Conservation (phyloP, 2,888 invertebrate species). For the Sminthurinus aureus region DNA sequence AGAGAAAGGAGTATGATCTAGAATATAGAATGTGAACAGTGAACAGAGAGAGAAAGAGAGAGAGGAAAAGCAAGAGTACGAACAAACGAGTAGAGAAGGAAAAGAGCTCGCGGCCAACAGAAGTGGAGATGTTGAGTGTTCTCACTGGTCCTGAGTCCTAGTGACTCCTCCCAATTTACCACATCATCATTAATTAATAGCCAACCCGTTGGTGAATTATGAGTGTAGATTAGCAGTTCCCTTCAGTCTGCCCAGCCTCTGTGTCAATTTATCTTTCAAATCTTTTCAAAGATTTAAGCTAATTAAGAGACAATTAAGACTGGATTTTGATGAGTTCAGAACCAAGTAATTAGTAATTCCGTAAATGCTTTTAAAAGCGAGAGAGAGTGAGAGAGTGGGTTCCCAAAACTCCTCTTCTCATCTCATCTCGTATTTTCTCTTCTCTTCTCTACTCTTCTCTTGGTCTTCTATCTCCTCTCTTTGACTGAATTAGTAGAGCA, state of each 20-base stretch:
- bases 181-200: slow-evolving; percentile 45
- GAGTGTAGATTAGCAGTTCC: slow-evolving; percentile 44
- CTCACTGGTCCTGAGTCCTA: not conserved
- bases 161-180: slow-evolving; percentile 39
- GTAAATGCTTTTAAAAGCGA: slow-evolving; percentile 52
- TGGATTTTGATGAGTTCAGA: slow-evolving; percentile 60
- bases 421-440: not conserved
- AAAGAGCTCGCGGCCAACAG: slow-evolving; percentile 36
- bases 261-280: slow-evolving; percentile 59
- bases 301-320: slow-evolving; percentile 60
- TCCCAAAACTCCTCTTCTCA: slow-evolving; percentile 23
- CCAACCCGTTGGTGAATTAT: slow-evolving; percentile 47
- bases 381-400: not conserved
- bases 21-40: too few relatives aligned
- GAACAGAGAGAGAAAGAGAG: not conserved
- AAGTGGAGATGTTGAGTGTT: slow-evolving; percentile 12
- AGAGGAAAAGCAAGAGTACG: not conserved
- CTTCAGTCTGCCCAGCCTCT: slow-evolving; percentile 46
- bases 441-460: too few relatives aligned
- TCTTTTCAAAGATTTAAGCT: slow-evolving; percentile 59
- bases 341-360: slow-evolving; percentile 59
- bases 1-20: too few relatives aligned
- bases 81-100: slow-evolving; percentile 14
- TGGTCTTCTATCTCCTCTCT: too few relatives aligned
- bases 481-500: slow-evolving; percentile 43